Conservation (phyloP, 2,797 vertebrate species). For the Synanceia verrucosa region DNA sequence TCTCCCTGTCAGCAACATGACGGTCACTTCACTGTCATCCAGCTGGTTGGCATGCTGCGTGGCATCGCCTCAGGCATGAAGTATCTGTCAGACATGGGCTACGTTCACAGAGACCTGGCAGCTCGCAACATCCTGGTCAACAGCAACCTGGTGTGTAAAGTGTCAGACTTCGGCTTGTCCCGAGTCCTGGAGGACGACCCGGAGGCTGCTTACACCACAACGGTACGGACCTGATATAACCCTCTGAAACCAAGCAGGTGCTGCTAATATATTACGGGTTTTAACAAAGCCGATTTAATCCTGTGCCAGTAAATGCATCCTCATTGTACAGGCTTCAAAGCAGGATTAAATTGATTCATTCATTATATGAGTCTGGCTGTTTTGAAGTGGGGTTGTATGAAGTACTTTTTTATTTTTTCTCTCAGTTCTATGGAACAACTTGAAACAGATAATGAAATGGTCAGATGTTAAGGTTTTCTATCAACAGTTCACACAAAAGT, state of each 20-base stretch:
- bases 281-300: not conserved
- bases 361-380: not conserved
- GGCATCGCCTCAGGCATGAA: conserved; percentile 97
- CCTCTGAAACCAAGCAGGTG: not conserved
- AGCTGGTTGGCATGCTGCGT: conserved; percentile 96
- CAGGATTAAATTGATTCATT: not conserved
- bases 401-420: not conserved
- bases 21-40: conserved; percentile 96
- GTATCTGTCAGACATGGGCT: conserved; percentile 97
- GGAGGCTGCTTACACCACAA: conserved; percentile 96
- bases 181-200: conserved; percentile 95
- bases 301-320: not conserved
- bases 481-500: not conserved
- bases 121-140: conserved; percentile 97
- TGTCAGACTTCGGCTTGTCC: conserved; percentile 95
- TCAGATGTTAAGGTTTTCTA: not conserved
- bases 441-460: not conserved
- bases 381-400: too few relatives aligned
- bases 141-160: conserved; percentile 96
- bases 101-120: conserved; percentile 94
- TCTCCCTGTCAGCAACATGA: conserved; percentile 87
- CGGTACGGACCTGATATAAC: conserved; percentile 80
- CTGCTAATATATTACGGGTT: not conserved
- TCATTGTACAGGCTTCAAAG: not conserved
- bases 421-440: not conserved